These are phyloP conservation scores for Rhombomys opimus DNA, from an alignment of 2,113 vertebrate species.

Conservation along the genomic window DNA sequence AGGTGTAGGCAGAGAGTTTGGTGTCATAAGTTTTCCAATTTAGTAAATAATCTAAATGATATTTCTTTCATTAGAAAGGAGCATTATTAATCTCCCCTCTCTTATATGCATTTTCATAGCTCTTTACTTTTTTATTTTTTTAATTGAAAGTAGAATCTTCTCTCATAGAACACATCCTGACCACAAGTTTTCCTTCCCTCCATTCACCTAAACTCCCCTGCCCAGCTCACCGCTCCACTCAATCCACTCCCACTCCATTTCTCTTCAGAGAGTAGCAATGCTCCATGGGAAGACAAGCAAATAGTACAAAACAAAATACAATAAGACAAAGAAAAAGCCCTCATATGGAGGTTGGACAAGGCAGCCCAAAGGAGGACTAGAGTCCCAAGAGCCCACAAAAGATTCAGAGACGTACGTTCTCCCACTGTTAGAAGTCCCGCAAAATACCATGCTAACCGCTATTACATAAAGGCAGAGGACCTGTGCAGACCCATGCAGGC, in stretches of 20 bases:
- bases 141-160: neutral
- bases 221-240: too few relatives aligned
- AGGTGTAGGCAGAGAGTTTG: neutral
- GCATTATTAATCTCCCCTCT: neutral
- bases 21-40: neutral
- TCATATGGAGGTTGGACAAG: neutral
- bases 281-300: neutral
- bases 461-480: too few relatives aligned
- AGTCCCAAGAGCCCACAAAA: neutral
- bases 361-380: neutral
- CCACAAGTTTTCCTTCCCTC: neutral
- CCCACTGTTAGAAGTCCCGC: neutral
- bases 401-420: too few relatives aligned
- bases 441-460: neutral
- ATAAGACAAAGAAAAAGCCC: neutral
- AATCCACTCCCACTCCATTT: neutral
- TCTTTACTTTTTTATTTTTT: neutral
- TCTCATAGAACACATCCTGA: neutral
- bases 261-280: neutral
- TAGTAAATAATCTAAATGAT: slow-evolving; percentile 16
- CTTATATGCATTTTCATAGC: neutral
- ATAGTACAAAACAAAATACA: neutral
- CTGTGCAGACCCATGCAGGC: neutral
- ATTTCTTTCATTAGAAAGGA: slow-evolving; percentile 27
- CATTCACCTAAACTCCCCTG: neutral